These are phyloP conservation scores for Scaptomyza flava DNA, from an alignment of 2,888 invertebrate genomes.

Conservation along the genomic window DNA sequence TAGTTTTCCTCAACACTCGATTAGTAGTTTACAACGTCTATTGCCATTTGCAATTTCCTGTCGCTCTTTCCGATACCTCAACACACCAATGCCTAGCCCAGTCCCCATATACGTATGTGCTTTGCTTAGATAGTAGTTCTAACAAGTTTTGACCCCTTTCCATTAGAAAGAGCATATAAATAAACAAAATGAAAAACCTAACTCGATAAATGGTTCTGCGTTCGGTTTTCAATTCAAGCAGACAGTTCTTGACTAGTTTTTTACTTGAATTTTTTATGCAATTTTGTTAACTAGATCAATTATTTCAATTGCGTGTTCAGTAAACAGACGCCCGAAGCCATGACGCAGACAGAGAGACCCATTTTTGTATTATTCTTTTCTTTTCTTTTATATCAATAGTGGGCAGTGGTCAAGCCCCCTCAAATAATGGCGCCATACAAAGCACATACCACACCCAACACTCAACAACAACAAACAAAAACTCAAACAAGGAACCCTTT, in stretches of 20 bases:
- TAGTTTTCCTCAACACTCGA: background rate
- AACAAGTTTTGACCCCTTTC: conserved; percentile 58
- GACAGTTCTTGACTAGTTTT: conserved; percentile 19
- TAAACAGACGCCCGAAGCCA: conserved; percentile 59
- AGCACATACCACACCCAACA: conserved; percentile 29
- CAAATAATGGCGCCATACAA: conserved; percentile 17
- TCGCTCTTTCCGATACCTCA: background rate
- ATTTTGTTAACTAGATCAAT: conserved; percentile 80
- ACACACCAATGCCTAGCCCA: background rate
- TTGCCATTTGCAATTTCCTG: background rate
- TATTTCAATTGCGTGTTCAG: conserved; percentile 77
- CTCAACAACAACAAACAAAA: conserved; percentile 8
- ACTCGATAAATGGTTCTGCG: conserved; percentile 68
- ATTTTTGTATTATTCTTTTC: conserved; percentile 1
- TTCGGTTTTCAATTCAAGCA: conserved; percentile 66
- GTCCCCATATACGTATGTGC: background rate
- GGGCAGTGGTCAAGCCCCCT: conserved; percentile 54
- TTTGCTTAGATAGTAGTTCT: conserved; percentile 30
- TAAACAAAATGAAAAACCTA: conserved; percentile 41
- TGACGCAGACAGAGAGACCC: conserved; percentile 40
- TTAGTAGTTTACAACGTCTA: background rate
- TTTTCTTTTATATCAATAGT: conserved; percentile 42
- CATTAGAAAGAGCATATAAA: conserved; percentile 47
- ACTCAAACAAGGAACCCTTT: conserved; percentile 20
- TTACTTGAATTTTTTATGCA: conserved; percentile 78